Conservation (phyloP, 1,140 invertebrate genomes). For the Asbolus verrucosus region DNA sequence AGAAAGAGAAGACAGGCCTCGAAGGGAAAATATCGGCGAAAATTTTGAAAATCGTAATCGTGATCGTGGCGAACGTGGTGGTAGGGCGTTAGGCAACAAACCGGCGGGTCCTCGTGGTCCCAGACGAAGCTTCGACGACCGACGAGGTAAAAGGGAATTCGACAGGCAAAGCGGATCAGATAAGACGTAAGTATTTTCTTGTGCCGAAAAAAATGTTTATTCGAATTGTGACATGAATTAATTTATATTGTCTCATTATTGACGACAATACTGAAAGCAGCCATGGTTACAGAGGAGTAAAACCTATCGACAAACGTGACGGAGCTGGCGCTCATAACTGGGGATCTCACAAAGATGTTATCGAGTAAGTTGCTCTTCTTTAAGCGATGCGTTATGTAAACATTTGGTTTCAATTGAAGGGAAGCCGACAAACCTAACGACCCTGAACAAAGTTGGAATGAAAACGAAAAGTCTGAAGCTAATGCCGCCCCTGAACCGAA, state of each 20-base stretch:
- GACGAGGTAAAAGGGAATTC: slow-evolving; percentile 89
- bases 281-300: slow-evolving; percentile 83
- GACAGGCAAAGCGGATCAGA: slow-evolving; percentile 95
- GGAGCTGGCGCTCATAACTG: slow-evolving; percentile 95
- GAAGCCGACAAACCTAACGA: slow-evolving; percentile 61
- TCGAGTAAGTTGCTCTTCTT: slow-evolving; percentile 73
- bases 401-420: slow-evolving; percentile 54
- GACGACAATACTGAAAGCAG: slow-evolving; percentile 64
- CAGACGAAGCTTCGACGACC: slow-evolving; percentile 73
- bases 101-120: slow-evolving; percentile 65
- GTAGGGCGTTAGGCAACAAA: slow-evolving; percentile 63
- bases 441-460: slow-evolving; percentile 60
- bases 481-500: slow-evolving; percentile 59
- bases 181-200: slow-evolving; percentile 78
- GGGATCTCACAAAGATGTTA: slow-evolving; percentile 93
- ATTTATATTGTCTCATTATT: slow-evolving; percentile 26
- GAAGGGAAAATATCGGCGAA: slow-evolving; percentile 47
- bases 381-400: slow-evolving; percentile 22
- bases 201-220: background rate
- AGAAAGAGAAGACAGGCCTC: slow-evolving; percentile 55
- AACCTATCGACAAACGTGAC: slow-evolving; percentile 93
- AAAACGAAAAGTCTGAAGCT: slow-evolving; percentile 68
- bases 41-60: slow-evolving; percentile 57
- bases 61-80: slow-evolving; percentile 66
- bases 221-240: slow-evolving; percentile 14